These are phyloP conservation scores for Stenichneumon culpator DNA, from an alignment of 2,888 invertebrate species.

Conservation along the genomic window DNA sequence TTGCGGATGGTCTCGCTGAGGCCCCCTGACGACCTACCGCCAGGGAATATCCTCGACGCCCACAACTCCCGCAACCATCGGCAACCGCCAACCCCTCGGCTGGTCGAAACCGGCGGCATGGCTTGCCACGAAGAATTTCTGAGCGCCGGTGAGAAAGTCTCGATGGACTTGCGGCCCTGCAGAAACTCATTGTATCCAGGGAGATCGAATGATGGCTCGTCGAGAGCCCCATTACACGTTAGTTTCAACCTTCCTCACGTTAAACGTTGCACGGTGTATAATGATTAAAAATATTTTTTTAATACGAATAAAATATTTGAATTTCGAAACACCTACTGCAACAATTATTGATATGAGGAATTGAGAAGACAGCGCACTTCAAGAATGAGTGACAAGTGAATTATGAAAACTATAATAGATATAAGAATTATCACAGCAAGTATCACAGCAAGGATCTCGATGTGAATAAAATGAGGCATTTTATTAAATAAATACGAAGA, in stretches of 20 bases:
- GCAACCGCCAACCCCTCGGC: slow-evolving; percentile 23
- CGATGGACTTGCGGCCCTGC: slow-evolving; percentile 20
- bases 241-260: neutral
- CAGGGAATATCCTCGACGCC: slow-evolving; percentile 44
- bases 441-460: too few relatives aligned
- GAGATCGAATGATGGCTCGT: slow-evolving; percentile 4
- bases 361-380: too few relatives aligned
- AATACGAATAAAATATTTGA: too few relatives aligned
- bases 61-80: slow-evolving; percentile 37
- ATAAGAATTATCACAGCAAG: too few relatives aligned
- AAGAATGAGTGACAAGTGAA: too few relatives aligned
- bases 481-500: too few relatives aligned
- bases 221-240: neutral
- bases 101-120: neutral
- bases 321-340: too few relatives aligned
- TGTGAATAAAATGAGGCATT: too few relatives aligned
- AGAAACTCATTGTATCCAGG: neutral
- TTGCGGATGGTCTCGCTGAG: slow-evolving; percentile 20
- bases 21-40: slow-evolving; percentile 19
- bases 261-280: neutral
- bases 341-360: too few relatives aligned
- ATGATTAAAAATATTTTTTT: too few relatives aligned
- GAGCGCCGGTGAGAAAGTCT: slow-evolving; percentile 26
- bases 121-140: slow-evolving; percentile 37
- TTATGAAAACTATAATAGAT: too few relatives aligned